Conservation (phyloP, 2,113 vertebrate species). For the Thamnaconus septentrionalis region DNA sequence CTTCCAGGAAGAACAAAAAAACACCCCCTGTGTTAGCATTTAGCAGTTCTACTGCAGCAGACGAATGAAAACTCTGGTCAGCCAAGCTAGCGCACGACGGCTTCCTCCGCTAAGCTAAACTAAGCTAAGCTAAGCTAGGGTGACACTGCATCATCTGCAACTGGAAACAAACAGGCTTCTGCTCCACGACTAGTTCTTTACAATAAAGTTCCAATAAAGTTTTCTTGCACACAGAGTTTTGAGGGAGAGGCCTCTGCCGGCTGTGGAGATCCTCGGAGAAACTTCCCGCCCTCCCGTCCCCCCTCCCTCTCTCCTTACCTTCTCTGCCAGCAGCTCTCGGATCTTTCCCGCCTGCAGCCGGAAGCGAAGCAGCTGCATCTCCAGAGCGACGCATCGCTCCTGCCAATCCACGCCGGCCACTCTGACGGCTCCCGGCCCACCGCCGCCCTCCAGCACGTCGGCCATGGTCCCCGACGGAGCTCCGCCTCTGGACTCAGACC, state of each 20-base stretch:
- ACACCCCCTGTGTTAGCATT: too few relatives aligned
- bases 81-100: too few relatives aligned
- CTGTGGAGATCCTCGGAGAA: not conserved
- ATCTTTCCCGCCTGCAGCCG: slow-evolving; percentile 88
- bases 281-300: not conserved
- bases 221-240: not conserved
- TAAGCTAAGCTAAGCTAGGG: too few relatives aligned
- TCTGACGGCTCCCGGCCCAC: slow-evolving; percentile 44
- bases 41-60: too few relatives aligned
- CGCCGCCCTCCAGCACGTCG: slow-evolving; percentile 70
- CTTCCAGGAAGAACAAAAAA: too few relatives aligned
- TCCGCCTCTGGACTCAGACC: slow-evolving; percentile 26
- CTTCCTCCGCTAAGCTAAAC: too few relatives aligned
- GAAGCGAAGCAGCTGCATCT: slow-evolving; percentile 89
- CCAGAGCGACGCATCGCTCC: slow-evolving; percentile 81
- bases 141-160: too few relatives aligned
- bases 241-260: not conserved
- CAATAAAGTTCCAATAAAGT: not conserved
- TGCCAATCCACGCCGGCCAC: slow-evolving; percentile 81
- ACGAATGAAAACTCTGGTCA: too few relatives aligned
- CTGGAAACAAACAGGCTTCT: too few relatives aligned
- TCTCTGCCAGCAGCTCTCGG: slow-evolving; percentile 86
- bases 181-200: too few relatives aligned
- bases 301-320: slow-evolving; percentile 69
- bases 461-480: slow-evolving; percentile 68